Evolutionary conservation across 2,797 vertebrate species (phyloP), one percentile per base, ranked within the genome.

Genomic region (Bradypodion pumilum): DNA sequence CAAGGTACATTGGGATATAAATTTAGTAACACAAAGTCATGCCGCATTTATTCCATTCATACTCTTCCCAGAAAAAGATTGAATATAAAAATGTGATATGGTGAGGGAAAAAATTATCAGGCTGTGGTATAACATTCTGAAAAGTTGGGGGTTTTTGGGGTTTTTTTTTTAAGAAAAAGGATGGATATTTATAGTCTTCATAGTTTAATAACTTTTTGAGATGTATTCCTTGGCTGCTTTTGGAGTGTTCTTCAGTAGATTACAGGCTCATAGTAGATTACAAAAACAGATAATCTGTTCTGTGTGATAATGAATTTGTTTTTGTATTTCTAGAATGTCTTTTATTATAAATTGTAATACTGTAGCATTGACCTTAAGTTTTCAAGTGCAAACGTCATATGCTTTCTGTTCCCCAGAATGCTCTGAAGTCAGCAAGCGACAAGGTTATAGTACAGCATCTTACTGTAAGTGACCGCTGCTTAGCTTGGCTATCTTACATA

Each of bases 401-500:
- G 83, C 92, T 92, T 80, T 91, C 90, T 88, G 46, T 10, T 86
- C 82, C 86, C 68, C 95, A 99, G 98, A 96, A 94, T 25, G 96
- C 97, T 44, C 92, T 99, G 94, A 97, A 97, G 83, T 95, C 96
- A 0, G 82, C 95, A 74, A 91, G 91, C 66, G 90, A 95, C 83
- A 95, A 91, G 80, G 95, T 95, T 74, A 40, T 98, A 2, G 95
- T 96, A 0, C 95, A 97, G n/a, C 95, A 88, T 85, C 96, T 99
- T 93, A 96, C 89, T 3, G 66, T 93, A 32, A 63, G 88, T n/a
- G 96, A 99, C 94, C 97, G 97, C 19, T 96, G 97, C 70, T 93
- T 99, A 92, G 96, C 97, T 80, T 99, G 98, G 98, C 95, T 99
- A 80, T 96, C 95, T 62, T 98, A 97, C 92, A 97, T 99, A 91